Evolutionary conservation across 2,797 vertebrate genomes (phyloP), one percentile per base, ranked within the genome.

Genomic region (Aselliscus stoliczkanus): DNA sequence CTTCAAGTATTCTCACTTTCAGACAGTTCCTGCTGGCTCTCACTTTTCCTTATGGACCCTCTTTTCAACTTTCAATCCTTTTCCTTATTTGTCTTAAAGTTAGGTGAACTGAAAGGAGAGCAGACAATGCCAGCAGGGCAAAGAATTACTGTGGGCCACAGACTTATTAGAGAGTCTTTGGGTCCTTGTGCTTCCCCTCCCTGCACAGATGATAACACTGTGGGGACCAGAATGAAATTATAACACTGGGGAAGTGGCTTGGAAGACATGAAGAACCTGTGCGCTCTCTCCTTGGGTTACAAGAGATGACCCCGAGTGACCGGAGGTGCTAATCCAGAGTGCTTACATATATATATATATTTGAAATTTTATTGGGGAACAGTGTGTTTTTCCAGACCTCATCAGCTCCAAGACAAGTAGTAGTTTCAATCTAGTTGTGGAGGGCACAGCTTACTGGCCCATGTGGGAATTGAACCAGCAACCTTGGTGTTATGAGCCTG

Each of bases 121-220:
- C 37, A 23, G 67, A 29, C 1, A 5, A 2, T 11, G 58, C 5
- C 10, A 23, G 25, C 17, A 14, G 4, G 1, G 14, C 83, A 29
- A 4, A 42, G 9, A 20, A 0, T 20, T 0, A 0, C 1, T 7
- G 62, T 82, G 31, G 21, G 31, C 17, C 25, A 27, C 65, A 47
- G 42, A 44, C 0, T 0, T 10, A 3, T 21, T 0, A 20, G 15
- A 34, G 37, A n/a, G 62, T 9, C 5, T 5, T 69, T 20, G 13
- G 10, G 52, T 37, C 37, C 64, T 7, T 2, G 0, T 1, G 12
- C 1, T 5, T 8, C 11, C 10, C n/a, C 20, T 15, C 23, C 54
- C 39, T 0, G 0, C 9, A 31, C 8, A 50, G 23, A 42, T 0
- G 4, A n/a, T 4, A 1, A n/a, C 18, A 1, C 25, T 1, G 6